A percentile compares a stretch with the other conserved stretches of the same genome.
Conservation (phyloP, 2,113 vertebrate species). For the Astur gentilis region DNA sequence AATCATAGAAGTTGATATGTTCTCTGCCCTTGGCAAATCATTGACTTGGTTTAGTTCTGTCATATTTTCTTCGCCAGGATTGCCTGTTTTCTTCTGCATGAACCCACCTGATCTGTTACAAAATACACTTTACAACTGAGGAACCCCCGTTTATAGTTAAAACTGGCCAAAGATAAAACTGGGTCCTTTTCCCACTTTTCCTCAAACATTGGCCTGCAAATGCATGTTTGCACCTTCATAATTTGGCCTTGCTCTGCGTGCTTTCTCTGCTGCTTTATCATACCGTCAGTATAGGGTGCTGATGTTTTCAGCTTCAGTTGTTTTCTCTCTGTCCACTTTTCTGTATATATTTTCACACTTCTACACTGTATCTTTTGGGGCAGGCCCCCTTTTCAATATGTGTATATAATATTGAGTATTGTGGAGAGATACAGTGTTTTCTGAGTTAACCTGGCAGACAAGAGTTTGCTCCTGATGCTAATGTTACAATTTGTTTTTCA, state of each 20-base stretch:
- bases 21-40: conserved; percentile 6
- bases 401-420: not conserved
- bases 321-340: not conserved
- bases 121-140: not conserved
- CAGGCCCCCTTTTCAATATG: not conserved
- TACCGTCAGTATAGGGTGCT: not conserved
- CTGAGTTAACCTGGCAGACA: not conserved
- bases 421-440: not conserved
- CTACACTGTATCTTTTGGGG: not conserved
- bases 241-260: not conserved
- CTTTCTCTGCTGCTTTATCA: not conserved
- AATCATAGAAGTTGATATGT: conserved; percentile 1
- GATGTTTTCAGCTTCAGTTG: not conserved
- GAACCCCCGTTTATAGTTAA: not conserved
- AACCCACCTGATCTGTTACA: not conserved
- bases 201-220: not conserved
- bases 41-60: conserved; percentile 1
- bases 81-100: not conserved
- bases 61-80: not conserved
- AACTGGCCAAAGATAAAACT: not conserved
- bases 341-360: not conserved
- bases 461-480: not conserved
- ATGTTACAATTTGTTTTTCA: not conserved
- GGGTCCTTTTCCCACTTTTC: not conserved
- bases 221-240: not conserved